A percentile compares a stretch with the other conserved stretches of the same genome.
Evolutionary conservation across 2,797 vertebrate species (phyloP).

Genomic region (Apogon hyalosoma): DNA sequence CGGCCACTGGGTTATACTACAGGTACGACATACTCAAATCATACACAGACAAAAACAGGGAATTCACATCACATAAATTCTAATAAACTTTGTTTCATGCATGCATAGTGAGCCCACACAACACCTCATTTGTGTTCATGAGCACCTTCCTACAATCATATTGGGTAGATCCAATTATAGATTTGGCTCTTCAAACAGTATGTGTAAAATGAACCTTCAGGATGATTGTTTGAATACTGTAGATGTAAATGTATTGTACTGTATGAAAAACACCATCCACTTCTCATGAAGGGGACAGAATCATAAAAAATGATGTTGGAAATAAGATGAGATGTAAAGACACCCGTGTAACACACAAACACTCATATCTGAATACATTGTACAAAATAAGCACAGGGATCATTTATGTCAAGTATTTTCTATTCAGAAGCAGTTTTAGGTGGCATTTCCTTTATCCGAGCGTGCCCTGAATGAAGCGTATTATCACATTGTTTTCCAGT

Average conservation of each 20-base stretch:
- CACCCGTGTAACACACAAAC: neutral
- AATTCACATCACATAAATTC: neutral
- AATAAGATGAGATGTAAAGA: constrained; percentile 4
- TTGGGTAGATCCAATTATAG: constrained; percentile 25
- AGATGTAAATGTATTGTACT: constrained; percentile 11
- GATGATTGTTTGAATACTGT: constrained; percentile 13
- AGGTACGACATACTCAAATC: constrained; percentile 56
- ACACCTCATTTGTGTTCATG: constrained; percentile 4
- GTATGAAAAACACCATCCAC: neutral
- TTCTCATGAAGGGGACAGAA: constrained; percentile 9
- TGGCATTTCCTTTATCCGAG: constrained; percentile 45
- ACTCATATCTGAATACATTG: neutral
- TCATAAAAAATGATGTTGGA: neutral
- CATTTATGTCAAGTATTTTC: constrained; percentile 32
- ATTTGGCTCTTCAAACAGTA: constrained; percentile 7
- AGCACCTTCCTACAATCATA: neutral
- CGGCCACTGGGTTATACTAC: constrained; percentile 96
- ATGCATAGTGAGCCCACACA: neutral
- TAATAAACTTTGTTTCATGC: neutral
- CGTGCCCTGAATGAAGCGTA: constrained; percentile 36
- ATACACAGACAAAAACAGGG: neutral
- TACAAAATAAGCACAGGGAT: constrained; percentile 14
- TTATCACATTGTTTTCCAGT: constrained; percentile 50
- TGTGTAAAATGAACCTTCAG: constrained; percentile 1
- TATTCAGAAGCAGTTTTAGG: constrained; percentile 25